A percentile compares a stretch with the other conserved stretches of the same genome.
Evolutionary conservation across 2,888 invertebrate species (phyloP).

Genomic region (Eupsilia transversa): DNA sequence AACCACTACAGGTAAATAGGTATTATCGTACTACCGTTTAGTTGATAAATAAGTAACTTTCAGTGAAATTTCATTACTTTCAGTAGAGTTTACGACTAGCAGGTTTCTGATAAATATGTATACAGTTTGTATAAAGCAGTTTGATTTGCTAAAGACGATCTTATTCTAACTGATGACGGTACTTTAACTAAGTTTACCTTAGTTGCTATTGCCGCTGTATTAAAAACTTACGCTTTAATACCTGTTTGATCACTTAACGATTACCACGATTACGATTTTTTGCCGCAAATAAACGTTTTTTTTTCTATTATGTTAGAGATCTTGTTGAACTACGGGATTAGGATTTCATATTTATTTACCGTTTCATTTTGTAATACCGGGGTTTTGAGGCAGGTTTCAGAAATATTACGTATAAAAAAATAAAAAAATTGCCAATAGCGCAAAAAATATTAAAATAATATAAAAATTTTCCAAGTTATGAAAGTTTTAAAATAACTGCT

Average conservation of each 20-base stretch:
- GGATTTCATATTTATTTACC: slow-evolving; percentile 17
- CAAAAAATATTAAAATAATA: no score
- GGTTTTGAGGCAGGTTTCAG: not conserved
- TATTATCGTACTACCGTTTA: not conserved
- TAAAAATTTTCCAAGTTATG: no score
- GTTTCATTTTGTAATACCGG: slow-evolving; percentile 2
- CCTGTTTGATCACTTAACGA: slow-evolving; percentile 41
- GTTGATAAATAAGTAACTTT: slow-evolving; percentile 10
- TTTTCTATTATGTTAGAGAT: slow-evolving; percentile 47
- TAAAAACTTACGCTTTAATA: slow-evolving; percentile 44
- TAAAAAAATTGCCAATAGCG: no score
- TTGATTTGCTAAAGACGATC: slow-evolving; percentile 12
- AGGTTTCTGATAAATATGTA: slow-evolving; percentile 11
- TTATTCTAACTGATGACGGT: slow-evolving; percentile 30
- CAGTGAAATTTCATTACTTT: slow-evolving; percentile 31
- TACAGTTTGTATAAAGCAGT: slow-evolving; percentile 1
- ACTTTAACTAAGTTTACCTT: slow-evolving; percentile 40
- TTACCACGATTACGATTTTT: no score
- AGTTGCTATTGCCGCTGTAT: slow-evolving; percentile 27
- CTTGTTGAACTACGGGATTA: slow-evolving; percentile 31
- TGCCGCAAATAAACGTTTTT: no score
- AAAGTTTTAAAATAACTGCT: no score
- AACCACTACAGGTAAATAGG: not conserved
- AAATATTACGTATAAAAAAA: not conserved
- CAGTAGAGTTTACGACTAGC: slow-evolving; percentile 17